Evolutionary conservation across 2,113 vertebrate genomes (phyloP), one percentile per base, ranked within the genome.

Genomic region (Paradoxurus hermaphroditus): DNA sequence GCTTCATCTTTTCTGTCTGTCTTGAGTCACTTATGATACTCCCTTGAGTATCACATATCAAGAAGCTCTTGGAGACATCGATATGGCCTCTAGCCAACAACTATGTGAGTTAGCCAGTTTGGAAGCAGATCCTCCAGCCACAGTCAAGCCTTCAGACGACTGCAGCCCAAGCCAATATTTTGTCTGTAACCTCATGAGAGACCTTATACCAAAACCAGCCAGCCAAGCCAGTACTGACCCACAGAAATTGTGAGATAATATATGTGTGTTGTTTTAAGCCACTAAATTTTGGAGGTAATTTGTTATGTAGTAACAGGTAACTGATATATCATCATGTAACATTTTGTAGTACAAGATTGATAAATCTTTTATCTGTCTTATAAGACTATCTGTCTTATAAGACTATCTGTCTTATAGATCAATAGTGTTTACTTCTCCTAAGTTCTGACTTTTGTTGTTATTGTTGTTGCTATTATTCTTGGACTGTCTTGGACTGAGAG

Each of bases 261-360:
- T n/a, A 5, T 88, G 31, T 94, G 21, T 65, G 18, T 82, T 62
- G 19, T 87, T 92, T 78, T 83, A 94, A 94, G 73, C 36, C 13
- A 46, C 31, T 77, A 46, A 63, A 65, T 81, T 91, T 84, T 84
- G 41, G 25, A 83, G n/a, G 70, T 95, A 89, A 72, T 86, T 93
- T 81, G 67, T 94, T 78, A 78, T 49, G 39, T 7, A n/a, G 23
- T 21, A 70, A 73, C 59, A 81, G 16, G 68, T 68, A 96, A 79
- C 46, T 67, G 36, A 93, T 36, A 77, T 5, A 41, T 15, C 29
- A 62, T 88, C 12, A 4, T 81, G 18, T 92, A 88, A 36, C 31
- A 92, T 95, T 96, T 89, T 95, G 18, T 83, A 90, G 39, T 49
- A 88, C 87, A 91, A 19, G 51, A 83, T 31, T 78, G 25, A 92